Percentiles rank a stretch among this genome's conserved stretches.
Evolutionary conservation across 23 tunicate species (phyloP).

Genomic region (Aplidium turbinatum): DNA sequence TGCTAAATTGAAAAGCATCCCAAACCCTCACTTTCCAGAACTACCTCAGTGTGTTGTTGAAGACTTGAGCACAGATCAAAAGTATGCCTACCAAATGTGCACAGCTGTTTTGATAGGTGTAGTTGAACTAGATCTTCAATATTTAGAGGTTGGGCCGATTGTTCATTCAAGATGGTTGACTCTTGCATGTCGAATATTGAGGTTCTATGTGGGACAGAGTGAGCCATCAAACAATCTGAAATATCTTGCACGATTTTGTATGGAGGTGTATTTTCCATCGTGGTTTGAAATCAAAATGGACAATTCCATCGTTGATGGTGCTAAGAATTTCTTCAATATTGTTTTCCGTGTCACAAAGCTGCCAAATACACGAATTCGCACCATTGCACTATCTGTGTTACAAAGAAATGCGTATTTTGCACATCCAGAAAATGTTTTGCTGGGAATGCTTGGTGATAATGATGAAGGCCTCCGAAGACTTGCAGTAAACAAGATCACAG

Average conservation of each 20-base stretch:
- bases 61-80: constrained; percentile 17
- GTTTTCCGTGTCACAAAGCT: constrained; percentile 5
- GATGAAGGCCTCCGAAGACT: constrained; percentile 13
- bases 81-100: constrained; percentile 40
- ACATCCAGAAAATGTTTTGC: constrained; percentile 40
- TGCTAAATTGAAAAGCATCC: constrained; percentile 22
- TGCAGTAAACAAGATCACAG: constrained; percentile 16
- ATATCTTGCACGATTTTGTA: constrained; percentile 8
- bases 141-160: constrained; percentile 28
- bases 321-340: constrained; percentile 24
- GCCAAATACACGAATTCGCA: constrained; percentile 4
- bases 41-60: constrained; percentile 24
- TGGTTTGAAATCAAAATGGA: constrained; percentile 2
- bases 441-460: constrained; percentile 33
- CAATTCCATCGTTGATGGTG: constrained; percentile 8
- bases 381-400: background rate
- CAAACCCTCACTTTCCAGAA: constrained; percentile 24
- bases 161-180: constrained; percentile 46
- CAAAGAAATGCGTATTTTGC: constrained; percentile 42
- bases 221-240: constrained; percentile 12
- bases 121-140: constrained; percentile 31
- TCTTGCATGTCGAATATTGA: constrained; percentile 27
- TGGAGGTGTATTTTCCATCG: constrained; percentile 12
- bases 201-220: constrained; percentile 8
- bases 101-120: constrained; percentile 17